A percentile compares a stretch with the other conserved stretches of the same genome.
Evolutionary conservation across 2,888 invertebrate genomes (phyloP).

Genomic region (Calameuta idolon): DNA sequence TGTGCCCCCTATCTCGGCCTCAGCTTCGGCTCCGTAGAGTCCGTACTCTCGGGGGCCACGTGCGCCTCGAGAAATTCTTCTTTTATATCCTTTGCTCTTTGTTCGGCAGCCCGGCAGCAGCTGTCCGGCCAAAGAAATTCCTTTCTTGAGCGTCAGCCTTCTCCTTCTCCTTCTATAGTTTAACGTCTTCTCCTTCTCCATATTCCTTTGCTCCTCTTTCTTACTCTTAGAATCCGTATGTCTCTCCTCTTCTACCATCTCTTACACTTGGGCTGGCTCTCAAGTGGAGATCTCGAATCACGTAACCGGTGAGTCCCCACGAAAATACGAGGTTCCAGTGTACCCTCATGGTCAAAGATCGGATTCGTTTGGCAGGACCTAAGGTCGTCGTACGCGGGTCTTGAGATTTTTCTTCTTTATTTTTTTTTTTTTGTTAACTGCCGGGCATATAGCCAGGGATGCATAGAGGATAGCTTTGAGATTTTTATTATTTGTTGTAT

Average conservation of each 20-base stretch:
- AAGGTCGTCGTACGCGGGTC: neutral
- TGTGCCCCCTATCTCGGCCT: slow-evolving; percentile 32
- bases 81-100: slow-evolving; percentile 59
- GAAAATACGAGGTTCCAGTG: slow-evolving; percentile 6
- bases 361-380: neutral
- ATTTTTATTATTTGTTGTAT: neutral
- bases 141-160: slow-evolving; percentile 54
- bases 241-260: slow-evolving; percentile 5
- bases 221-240: neutral
- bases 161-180: slow-evolving; percentile 8
- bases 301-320: slow-evolving; percentile 12
- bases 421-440: neutral
- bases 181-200: neutral
- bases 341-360: neutral
- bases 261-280: neutral
- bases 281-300: slow-evolving; percentile 9
- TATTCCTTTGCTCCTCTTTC: slow-evolving; percentile 10
- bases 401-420: neutral
- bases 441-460: neutral
- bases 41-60: slow-evolving; percentile 51
- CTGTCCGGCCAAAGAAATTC: slow-evolving; percentile 63
- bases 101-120: slow-evolving; percentile 50
- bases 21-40: slow-evolving; percentile 19
- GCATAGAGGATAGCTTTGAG: neutral
- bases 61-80: slow-evolving; percentile 60